These are phyloP conservation scores for Corvus hawaiiensis DNA, from an alignment of 2,113 vertebrate species.

Conservation along the genomic window DNA sequence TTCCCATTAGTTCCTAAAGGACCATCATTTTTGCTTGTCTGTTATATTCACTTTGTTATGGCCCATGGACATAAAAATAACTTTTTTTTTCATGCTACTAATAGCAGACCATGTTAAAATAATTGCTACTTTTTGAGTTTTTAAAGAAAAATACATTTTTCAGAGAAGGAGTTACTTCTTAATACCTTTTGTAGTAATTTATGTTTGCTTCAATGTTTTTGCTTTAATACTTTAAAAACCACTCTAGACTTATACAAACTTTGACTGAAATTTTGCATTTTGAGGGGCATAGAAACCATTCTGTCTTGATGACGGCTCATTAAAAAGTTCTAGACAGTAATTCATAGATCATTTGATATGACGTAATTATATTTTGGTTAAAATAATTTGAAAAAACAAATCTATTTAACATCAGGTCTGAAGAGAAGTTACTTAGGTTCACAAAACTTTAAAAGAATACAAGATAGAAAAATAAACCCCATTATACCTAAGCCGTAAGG, in stretches of 20 bases:
- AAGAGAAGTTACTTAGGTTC: not conserved
- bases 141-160: not conserved
- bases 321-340: not conserved
- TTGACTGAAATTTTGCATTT: not conserved
- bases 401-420: not conserved
- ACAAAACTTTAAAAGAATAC: not conserved
- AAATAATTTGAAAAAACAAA: not conserved
- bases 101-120: not conserved
- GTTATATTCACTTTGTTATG: not conserved
- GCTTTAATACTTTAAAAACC: not conserved
- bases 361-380: not conserved
- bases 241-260: not conserved
- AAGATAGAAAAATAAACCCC: not conserved
- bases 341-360: not conserved
- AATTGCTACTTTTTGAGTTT: not conserved
- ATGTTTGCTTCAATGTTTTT: not conserved
- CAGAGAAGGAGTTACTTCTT: not conserved
- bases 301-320: not conserved
- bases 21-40: not conserved
- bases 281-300: not conserved
- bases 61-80: not conserved
- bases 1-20: not conserved
- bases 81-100: not conserved
- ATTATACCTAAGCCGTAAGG: not conserved
- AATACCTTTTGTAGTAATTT: not conserved